Conservation (phyloP, 2,797 vertebrate species). For the Chelon auratus region DNA sequence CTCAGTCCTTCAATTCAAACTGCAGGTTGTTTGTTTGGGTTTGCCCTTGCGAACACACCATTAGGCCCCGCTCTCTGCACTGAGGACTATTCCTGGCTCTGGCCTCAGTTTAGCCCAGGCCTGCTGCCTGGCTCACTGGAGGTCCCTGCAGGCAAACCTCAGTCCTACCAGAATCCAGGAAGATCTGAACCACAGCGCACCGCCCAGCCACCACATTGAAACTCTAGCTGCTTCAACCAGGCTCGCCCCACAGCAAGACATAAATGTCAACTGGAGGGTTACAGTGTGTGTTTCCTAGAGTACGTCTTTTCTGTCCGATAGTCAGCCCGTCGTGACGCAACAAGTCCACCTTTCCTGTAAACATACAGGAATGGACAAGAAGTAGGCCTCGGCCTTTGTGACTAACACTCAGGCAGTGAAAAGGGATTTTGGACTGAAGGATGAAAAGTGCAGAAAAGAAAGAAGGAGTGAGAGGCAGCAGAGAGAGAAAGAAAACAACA, state of each 20-base stretch:
- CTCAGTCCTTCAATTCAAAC: slow-evolving; percentile 66
- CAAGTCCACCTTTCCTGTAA: slow-evolving; percentile 68
- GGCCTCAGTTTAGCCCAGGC: slow-evolving; percentile 74
- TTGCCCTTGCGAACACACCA: slow-evolving; percentile 80
- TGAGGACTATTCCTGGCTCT: slow-evolving; percentile 74
- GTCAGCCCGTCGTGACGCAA: slow-evolving; percentile 63
- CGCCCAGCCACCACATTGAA: slow-evolving; percentile 73
- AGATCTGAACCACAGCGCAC: slow-evolving; percentile 72
- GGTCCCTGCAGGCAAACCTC: slow-evolving; percentile 78
- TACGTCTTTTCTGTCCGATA: slow-evolving; percentile 46
- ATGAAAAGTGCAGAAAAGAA: slow-evolving; percentile 58
- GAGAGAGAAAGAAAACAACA: slow-evolving; percentile 75
- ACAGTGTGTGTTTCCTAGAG: slow-evolving; percentile 47
- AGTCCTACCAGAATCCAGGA: slow-evolving; percentile 77
- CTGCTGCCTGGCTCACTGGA: slow-evolving; percentile 77
- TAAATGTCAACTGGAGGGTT: slow-evolving; percentile 63
- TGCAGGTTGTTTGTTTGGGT: slow-evolving; percentile 80
- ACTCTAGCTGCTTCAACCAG: slow-evolving; percentile 68
- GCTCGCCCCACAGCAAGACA: slow-evolving; percentile 56
- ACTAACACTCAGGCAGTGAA: slow-evolving; percentile 39
- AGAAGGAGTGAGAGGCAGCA: slow-evolving; percentile 45
- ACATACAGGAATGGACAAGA: slow-evolving; percentile 66
- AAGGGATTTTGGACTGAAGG: slow-evolving; percentile 52
- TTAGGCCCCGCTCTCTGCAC: slow-evolving; percentile 67
- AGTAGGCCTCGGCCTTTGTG: slow-evolving; percentile 38